Evolutionary conservation across 1,140 invertebrate genomes (phyloP).

Genomic region (Dryas iulia): DNA sequence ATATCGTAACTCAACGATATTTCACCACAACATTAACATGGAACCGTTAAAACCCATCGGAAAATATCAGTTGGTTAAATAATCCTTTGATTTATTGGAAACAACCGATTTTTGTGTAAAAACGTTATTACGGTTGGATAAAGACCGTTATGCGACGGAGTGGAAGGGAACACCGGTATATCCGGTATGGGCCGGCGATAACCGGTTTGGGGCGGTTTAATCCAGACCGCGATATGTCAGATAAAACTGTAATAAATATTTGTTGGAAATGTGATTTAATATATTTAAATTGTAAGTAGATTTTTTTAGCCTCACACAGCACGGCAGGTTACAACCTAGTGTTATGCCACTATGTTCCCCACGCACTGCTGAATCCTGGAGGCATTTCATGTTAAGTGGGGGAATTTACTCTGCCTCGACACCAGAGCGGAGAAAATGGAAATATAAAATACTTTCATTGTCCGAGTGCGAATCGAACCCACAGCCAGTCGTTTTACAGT

Average conservation of each 20-base stretch:
- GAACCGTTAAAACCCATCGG: neutral
- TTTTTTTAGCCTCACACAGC: no score
- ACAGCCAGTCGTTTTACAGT: no score
- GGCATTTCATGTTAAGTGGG: no score
- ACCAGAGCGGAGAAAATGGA: no score
- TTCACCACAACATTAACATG: neutral
- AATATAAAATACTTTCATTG: no score
- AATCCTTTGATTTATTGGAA: neutral
- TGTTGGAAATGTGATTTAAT: constrained; percentile 1
- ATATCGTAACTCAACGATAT: neutral
- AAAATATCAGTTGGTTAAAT: neutral
- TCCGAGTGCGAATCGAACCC: no score
- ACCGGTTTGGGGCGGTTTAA: constrained; percentile 28
- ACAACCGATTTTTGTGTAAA: constrained; percentile 2
- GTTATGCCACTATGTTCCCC: no score
- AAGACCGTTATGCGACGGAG: constrained; percentile 12
- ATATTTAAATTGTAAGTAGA: neutral
- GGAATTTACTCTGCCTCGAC: no score
- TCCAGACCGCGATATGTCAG: constrained; percentile 24
- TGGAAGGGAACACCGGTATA: constrained; percentile 6
- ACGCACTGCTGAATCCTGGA: no score
- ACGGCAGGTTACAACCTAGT: no score
- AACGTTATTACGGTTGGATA: constrained; percentile 11
- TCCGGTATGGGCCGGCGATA: constrained; percentile 33
- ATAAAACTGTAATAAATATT: neutral